Percentiles rank a stretch among this genome's conserved stretches.
phyloP scores from a whole-genome alignment of 2,888 invertebrate species.

The Cordylochernes scorpioides region DNA sequence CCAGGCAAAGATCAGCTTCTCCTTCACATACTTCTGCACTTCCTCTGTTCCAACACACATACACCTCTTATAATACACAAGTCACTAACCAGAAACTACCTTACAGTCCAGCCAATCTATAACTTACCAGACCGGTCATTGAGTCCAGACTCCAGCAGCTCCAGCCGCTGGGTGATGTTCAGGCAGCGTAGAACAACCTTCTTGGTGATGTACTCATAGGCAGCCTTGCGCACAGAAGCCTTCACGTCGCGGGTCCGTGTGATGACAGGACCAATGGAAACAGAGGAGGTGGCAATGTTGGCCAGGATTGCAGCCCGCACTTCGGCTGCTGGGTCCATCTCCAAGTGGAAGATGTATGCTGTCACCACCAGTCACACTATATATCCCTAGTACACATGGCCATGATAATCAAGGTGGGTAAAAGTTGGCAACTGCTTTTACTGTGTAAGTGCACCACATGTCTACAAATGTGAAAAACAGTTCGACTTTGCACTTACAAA shows the following conservation, averaged over 20 bases:
- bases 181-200: conserved; percentile 30
- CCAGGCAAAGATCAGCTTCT: conserved; percentile 38
- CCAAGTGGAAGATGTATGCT: conserved; percentile 39
- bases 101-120: no score
- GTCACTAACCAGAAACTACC: no score
- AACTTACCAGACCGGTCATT: conserved; percentile 32
- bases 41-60: no score
- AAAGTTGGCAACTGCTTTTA: no score
- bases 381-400: no score
- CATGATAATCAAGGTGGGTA: no score
- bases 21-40: conserved; percentile 9
- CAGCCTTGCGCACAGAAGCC: conserved; percentile 38
- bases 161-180: conserved; percentile 35
- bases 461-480: no score
- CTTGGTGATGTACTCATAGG: conserved; percentile 28
- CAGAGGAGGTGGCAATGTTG: conserved; percentile 41
- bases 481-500: no score
- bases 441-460: no score
- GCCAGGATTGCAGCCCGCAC: conserved; percentile 40
- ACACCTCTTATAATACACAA: no score
- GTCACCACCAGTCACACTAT: no score
- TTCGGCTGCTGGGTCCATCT: conserved; percentile 43
- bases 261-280: conserved; percentile 40
- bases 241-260: conserved; percentile 47
- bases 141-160: conserved; percentile 34